These are phyloP conservation scores for Hemiprocne comata DNA, from an alignment of 2,113 vertebrate species.

Conservation along the genomic window DNA sequence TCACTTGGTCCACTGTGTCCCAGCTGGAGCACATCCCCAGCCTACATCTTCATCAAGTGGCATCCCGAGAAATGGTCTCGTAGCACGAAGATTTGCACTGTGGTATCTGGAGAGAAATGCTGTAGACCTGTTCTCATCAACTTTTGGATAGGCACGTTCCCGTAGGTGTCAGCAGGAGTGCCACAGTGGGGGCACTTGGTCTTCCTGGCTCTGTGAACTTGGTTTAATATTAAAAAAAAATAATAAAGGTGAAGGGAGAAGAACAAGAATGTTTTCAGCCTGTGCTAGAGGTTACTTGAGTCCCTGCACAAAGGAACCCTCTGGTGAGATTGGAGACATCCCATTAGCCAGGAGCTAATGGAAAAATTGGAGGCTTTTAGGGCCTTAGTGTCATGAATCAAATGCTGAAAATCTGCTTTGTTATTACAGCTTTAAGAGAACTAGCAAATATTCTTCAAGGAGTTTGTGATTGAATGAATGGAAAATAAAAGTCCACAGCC, in stretches of 20 bases:
- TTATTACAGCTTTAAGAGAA: background rate
- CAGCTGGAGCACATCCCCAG: background rate
- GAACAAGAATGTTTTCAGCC: background rate
- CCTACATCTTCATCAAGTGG: background rate
- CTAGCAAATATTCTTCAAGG: background rate
- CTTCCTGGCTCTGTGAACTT: background rate
- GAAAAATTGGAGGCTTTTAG: background rate
- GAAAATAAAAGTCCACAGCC: background rate
- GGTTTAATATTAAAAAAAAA: background rate
- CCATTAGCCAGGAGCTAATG: background rate
- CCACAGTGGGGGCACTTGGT: background rate
- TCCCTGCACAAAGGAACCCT: background rate
- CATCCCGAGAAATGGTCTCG: background rate
- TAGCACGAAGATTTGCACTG: background rate
- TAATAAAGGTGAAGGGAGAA: background rate
- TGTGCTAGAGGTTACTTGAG: background rate
- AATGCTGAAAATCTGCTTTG: background rate
- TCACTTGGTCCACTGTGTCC: rapidly evolving
- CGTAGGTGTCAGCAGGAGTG: background rate
- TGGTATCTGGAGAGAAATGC: background rate
- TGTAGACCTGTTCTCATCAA: background rate
- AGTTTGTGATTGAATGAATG: background rate
- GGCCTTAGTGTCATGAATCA: background rate
- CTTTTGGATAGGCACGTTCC: background rate
- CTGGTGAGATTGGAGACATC: background rate